Evolutionary conservation across 1,140 invertebrate species (phyloP).

Genomic region (Dendrolimus punctatus): DNA sequence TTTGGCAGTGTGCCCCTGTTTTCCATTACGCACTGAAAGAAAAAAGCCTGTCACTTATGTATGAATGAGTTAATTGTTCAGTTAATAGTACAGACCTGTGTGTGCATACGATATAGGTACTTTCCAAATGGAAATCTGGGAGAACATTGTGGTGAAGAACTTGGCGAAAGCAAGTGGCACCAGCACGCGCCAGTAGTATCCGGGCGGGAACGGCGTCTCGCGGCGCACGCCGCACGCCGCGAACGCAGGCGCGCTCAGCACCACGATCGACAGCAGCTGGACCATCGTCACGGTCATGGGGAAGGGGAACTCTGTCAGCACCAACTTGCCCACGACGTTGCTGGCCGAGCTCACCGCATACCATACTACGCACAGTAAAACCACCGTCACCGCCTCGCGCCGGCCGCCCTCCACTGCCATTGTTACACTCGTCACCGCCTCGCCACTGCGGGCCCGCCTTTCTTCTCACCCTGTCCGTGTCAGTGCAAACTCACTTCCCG

Average conservation of each 20-base stretch:
- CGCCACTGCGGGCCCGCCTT: too few species aligned
- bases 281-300: slow-evolving; percentile 96
- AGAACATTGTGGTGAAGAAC: slow-evolving; percentile 92
- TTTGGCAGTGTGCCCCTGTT: too few species aligned
- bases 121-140: slow-evolving; percentile 97
- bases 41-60: too few species aligned
- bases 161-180: slow-evolving; percentile 95
- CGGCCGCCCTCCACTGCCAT: slow-evolving; percentile 3
- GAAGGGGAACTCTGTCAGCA: slow-evolving; percentile 93
- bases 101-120: slow-evolving; percentile 98
- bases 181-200: slow-evolving; percentile 86
- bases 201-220: slow-evolving; percentile 79
- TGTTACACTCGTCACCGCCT: too few species aligned
- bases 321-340: slow-evolving; percentile 93
- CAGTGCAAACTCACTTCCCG: too few species aligned
- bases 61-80: not conserved
- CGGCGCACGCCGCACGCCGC: slow-evolving; percentile 78
- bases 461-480: too few species aligned
- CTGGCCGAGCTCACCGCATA: slow-evolving; percentile 91
- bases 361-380: slow-evolving; percentile 89
- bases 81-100: slow-evolving; percentile 80
- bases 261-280: slow-evolving; percentile 88
- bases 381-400: slow-evolving; percentile 66
- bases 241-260: slow-evolving; percentile 86
- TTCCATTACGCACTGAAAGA: too few species aligned